Evolutionary conservation across 2,888 invertebrate genomes (phyloP).

Genomic region (Camponotus fellah): DNA sequence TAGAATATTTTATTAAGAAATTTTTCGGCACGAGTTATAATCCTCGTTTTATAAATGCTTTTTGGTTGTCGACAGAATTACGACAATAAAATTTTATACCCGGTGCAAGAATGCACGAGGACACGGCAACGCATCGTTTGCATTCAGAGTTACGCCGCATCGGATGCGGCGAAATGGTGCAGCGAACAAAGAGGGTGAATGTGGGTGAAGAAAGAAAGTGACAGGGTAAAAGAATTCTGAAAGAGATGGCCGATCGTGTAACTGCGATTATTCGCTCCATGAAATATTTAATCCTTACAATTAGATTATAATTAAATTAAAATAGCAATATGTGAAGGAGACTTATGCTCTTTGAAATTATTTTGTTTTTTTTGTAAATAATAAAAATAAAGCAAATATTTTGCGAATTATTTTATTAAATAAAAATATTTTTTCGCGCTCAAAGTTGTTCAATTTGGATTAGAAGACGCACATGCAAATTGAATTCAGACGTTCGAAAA

Average conservation of each 20-base stretch:
- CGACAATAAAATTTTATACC: slow-evolving; percentile 32
- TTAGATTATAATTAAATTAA: not conserved
- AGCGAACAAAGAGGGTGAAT: not conserved
- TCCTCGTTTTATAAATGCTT: not conserved
- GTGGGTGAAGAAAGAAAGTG: not conserved
- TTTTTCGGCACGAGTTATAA: slow-evolving; percentile 11
- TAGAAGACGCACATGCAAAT: not conserved
- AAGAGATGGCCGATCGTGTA: not conserved
- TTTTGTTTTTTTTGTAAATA: not conserved
- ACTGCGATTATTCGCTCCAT: not conserved
- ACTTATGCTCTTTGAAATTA: not conserved
- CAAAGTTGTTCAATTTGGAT: not conserved
- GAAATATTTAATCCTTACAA: not conserved
- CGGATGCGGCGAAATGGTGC: slow-evolving; percentile 5
- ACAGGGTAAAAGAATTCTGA: slow-evolving; percentile 18
- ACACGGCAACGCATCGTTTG: slow-evolving; percentile 4
- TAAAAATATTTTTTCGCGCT: slow-evolving; percentile 11
- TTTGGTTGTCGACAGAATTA: not conserved
- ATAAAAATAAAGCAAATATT: not conserved
- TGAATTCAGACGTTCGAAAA: slow-evolving; percentile 28
- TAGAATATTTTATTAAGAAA: not conserved
- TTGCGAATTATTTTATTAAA: not conserved
- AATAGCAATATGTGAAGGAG: not conserved
- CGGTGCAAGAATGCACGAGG: not conserved
- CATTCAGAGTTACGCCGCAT: slow-evolving; percentile 44